Evolutionary conservation across 2,113 vertebrate species (phyloP), one percentile per base, ranked within the genome.

Genomic region (Spea multiplicata): DNA sequence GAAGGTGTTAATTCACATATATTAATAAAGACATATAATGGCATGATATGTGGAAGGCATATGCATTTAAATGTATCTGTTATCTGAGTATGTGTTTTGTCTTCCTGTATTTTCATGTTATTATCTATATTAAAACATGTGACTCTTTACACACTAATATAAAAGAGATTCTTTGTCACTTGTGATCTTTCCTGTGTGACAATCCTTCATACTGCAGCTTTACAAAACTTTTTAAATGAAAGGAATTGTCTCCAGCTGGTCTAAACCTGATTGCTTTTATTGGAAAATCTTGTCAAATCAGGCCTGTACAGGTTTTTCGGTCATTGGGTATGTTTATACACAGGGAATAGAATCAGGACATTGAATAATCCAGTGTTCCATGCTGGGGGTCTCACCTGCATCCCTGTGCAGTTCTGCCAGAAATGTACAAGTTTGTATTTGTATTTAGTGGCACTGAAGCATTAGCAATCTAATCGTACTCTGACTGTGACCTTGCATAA

Each of bases 321-420:
- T 61, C 16, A 45, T 50, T 44, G 44, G 45, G 53, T 53, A 30
- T 71, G 68, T 78, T 71, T 71, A 71, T 48, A 71, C 48, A 16
- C 45, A n/a, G 6, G 14, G 44, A 46, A 71, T 65, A 13, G 47
- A 65, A 45, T 5, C 49, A 49, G 67, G 76, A 49, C 8, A 30
- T 30, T 16, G 67, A 77, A 44, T 78, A 78, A 45, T 65, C 47
- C 68, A 9, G 44, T 44, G 55, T 16, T 1, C 6, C 55, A 49
- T 69, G 68, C 57, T 71, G 46, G 8, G 76, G 10, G 14, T 3
- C 12, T 71, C 66, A 62, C 68, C 66, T 77, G 53, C 50, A 17
- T 55, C 59, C n/a, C 53, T 62, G 9, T 5, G 16, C 44, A 59
- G 44, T 46, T 69, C 13, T 69, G 10, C 47, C 66, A 45, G 9